Evolutionary conservation across 2,113 vertebrate species (phyloP).

Genomic region (Podilymbus podiceps): DNA sequence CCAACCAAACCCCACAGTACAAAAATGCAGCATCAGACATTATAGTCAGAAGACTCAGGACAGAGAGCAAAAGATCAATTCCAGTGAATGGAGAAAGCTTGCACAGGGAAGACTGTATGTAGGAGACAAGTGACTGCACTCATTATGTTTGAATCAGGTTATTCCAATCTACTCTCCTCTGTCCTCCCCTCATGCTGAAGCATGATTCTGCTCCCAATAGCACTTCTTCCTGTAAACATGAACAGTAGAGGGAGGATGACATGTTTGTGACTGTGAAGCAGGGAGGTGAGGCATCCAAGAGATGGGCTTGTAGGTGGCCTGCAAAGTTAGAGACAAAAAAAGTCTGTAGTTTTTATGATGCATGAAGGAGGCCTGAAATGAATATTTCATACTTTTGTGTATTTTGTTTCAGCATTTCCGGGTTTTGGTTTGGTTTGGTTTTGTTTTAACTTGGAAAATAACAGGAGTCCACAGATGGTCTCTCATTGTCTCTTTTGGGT

Average conservation of each 20-base stretch:
- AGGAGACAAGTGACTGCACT: neutral
- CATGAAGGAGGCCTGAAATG: neutral
- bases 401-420: neutral
- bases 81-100: neutral
- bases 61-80: neutral
- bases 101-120: neutral
- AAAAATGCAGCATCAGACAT: neutral
- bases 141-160: neutral
- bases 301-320: neutral
- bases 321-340: neutral
- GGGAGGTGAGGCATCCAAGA: neutral
- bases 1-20: neutral
- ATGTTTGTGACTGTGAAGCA: neutral
- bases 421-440: neutral
- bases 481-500: neutral
- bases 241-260: neutral
- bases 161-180: neutral
- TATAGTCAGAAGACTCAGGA: neutral
- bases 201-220: neutral
- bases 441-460: neutral
- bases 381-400: neutral
- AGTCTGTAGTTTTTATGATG: neutral
- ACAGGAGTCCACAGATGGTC: neutral
- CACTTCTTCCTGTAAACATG: neutral
- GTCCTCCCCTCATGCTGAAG: neutral